phyloP scores from a whole-genome alignment of 2,113 vertebrate genomes.

The Phrynocephalus versicolor region DNA sequence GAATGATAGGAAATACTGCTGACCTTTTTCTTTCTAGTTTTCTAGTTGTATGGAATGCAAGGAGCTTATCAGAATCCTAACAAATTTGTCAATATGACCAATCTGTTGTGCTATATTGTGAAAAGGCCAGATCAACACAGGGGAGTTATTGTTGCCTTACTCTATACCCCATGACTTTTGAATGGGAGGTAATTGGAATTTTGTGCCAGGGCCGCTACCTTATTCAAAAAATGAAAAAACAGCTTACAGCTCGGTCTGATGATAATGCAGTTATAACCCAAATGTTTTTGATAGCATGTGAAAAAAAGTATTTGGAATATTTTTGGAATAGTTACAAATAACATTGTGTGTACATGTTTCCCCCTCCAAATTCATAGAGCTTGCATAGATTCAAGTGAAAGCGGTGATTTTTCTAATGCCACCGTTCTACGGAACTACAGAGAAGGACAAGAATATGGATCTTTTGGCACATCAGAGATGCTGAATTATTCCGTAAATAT shows the following conservation, averaged over 20 bases:
- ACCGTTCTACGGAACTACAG: constrained; percentile 87
- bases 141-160: neutral
- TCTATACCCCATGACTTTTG: neutral
- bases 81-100: neutral
- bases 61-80: neutral
- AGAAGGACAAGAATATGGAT: constrained; percentile 91
- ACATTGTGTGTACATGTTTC: neutral
- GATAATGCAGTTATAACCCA: too few species aligned
- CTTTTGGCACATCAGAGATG: constrained; percentile 94
- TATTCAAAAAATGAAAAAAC: too few species aligned
- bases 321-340: neutral
- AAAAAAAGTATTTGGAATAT: neutral
- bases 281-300: neutral
- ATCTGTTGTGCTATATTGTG: neutral
- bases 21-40: neutral
- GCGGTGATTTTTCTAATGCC: constrained; percentile 84
- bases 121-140: neutral
- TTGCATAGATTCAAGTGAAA: constrained; percentile 91
- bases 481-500: constrained; percentile 96
- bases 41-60: neutral
- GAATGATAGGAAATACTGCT: neutral
- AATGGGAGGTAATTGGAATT: neutral
- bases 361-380: constrained; percentile 77
- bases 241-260: too few species aligned
- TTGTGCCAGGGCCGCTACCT: too few species aligned